These are phyloP conservation scores for Lucinisca nassula DNA, from an alignment of 2,888 invertebrate genomes.

Conservation along the genomic window DNA sequence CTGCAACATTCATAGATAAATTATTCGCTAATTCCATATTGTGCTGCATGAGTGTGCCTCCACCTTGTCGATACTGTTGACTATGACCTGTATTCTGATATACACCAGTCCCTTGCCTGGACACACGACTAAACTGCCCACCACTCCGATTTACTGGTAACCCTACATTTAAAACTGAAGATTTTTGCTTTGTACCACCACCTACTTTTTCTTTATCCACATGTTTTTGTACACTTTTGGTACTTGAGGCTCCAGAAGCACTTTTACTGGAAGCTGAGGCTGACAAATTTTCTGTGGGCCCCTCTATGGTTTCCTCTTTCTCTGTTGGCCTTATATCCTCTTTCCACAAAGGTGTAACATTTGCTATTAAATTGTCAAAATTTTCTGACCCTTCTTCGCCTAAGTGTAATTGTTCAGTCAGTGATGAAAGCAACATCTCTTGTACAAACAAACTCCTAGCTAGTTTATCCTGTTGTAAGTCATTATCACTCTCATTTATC, in stretches of 20 bases:
- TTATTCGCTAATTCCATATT: constrained; percentile 65
- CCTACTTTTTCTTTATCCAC: constrained; percentile 47
- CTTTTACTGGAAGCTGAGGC: constrained; percentile 25
- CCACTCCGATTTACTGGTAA: constrained; percentile 23
- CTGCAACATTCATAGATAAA: constrained; percentile 65
- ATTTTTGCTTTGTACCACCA: constrained; percentile 65
- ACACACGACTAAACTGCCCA: constrained; percentile 17
- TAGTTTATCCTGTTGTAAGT: constrained; percentile 87
- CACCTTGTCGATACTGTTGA: constrained; percentile 55
- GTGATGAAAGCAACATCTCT: constrained; percentile 91
- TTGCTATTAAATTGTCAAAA: constrained; percentile 54
- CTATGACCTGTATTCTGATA: constrained; percentile 66
- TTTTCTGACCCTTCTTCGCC: constrained; percentile 69
- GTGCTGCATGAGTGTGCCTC: constrained; percentile 49
- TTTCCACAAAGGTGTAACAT: constrained; percentile 64
- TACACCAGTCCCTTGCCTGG: constrained; percentile 57
- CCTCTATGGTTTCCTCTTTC: constrained; percentile 53
- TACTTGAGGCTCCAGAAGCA: constrained; percentile 35
- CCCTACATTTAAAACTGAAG: constrained; percentile 34
- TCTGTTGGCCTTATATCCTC: constrained; percentile 37
- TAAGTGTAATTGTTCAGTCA: constrained; percentile 87
- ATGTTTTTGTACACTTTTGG: constrained; percentile 59
- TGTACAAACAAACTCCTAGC: constrained; percentile 92
- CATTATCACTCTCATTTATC: constrained; percentile 73
- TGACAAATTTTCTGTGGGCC: constrained; percentile 37